phyloP scores from a whole-genome alignment of 2,888 invertebrate species.

The Hesperia comma region DNA sequence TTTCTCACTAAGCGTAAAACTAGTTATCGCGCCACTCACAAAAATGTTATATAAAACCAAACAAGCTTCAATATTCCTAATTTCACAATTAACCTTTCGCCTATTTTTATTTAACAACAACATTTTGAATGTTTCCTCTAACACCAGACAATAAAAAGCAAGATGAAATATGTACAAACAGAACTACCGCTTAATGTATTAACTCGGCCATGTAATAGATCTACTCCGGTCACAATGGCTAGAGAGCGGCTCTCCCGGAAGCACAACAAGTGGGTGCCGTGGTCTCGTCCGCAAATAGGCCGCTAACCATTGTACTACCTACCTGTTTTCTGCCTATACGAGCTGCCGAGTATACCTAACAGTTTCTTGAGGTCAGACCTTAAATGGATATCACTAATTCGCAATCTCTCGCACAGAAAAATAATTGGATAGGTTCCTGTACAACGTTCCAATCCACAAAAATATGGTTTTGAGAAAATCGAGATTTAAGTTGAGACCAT shows the following conservation, averaged over 20 bases:
- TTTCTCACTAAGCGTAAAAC: too few relatives aligned
- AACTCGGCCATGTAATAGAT: slow-evolving; percentile 64
- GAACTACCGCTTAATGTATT: slow-evolving; percentile 61
- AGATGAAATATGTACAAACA: slow-evolving; percentile 27
- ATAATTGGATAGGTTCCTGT: too few relatives aligned
- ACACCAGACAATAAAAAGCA: slow-evolving; percentile 25
- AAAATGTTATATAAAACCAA: too few relatives aligned
- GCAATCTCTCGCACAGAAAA: too few relatives aligned
- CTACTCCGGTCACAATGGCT: slow-evolving; percentile 54
- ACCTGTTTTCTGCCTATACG: slow-evolving; percentile 53
- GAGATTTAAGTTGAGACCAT: too few relatives aligned
- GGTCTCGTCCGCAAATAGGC: slow-evolving; percentile 73
- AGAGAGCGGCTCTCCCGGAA: slow-evolving; percentile 57
- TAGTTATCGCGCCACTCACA: too few relatives aligned
- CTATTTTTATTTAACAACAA: background rate
- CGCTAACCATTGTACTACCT: slow-evolving; percentile 62
- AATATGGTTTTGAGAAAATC: too few relatives aligned
- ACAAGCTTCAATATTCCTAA: too few relatives aligned
- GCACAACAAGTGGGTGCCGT: slow-evolving; percentile 75
- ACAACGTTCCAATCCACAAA: too few relatives aligned
- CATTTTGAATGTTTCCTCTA: background rate
- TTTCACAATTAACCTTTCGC: background rate
- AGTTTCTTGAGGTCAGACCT: background rate
- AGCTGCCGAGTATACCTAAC: background rate
- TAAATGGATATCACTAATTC: too few relatives aligned